These are phyloP conservation scores for Apoda limacodes DNA, from an alignment of 2,888 invertebrate genomes.

Conservation along the genomic window DNA sequence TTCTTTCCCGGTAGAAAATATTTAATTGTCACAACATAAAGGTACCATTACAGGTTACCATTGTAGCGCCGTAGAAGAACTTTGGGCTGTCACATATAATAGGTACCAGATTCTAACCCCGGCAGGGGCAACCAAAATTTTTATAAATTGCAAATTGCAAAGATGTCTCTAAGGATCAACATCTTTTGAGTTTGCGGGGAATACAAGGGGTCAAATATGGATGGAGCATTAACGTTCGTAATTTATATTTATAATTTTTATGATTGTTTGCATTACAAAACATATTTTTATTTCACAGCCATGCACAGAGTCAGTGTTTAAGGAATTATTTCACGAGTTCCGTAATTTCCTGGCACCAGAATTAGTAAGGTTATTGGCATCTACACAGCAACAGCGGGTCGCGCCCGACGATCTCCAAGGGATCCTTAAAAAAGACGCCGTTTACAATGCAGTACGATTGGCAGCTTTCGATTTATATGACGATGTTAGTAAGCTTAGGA, in stretches of 20 bases:
- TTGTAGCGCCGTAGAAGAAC: no score
- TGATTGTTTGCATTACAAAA: conserved; percentile 1
- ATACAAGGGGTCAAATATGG: no score
- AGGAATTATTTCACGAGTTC: conserved; percentile 86
- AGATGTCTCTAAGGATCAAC: no score
- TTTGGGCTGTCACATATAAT: no score
- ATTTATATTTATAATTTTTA: conserved; percentile 4
- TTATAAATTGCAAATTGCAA: no score
- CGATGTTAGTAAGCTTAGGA: conserved; percentile 80
- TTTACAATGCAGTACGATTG: conserved; percentile 92
- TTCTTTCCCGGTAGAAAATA: no score
- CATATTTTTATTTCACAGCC: conserved; percentile 73
- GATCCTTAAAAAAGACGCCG: conserved; percentile 90
- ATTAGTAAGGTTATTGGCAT: conserved; percentile 76
- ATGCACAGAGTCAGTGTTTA: conserved; percentile 88
- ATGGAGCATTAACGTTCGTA: no score
- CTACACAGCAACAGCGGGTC: conserved; percentile 76
- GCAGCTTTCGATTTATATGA: conserved; percentile 92
- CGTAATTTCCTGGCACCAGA: conserved; percentile 78
- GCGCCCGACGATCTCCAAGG: conserved; percentile 80
- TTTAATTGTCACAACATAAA: no score
- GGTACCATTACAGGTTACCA: no score
- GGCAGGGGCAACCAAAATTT: no score
- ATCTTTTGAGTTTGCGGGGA: no score
- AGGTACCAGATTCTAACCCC: no score